Evolutionary conservation across 2,888 invertebrate species (phyloP).

Genomic region (Chorisops tibialis): DNA sequence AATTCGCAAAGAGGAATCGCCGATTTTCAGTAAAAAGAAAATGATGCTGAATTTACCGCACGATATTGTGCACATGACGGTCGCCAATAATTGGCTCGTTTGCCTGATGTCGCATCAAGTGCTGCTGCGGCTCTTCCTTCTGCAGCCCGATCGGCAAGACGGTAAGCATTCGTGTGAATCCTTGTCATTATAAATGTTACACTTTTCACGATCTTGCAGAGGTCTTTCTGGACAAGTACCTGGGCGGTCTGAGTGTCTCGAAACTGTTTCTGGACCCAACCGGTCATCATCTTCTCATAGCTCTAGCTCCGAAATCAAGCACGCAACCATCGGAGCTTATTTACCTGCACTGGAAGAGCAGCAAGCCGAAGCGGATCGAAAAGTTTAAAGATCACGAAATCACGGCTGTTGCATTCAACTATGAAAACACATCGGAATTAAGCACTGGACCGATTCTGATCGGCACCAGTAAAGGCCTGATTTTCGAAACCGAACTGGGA

Average conservation of each 20-base stretch:
- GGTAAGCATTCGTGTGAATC: constrained; percentile 61
- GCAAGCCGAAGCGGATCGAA: constrained; percentile 65
- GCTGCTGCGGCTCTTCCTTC: constrained; percentile 76
- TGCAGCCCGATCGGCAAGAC: constrained; percentile 72
- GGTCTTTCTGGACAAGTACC: constrained; percentile 46
- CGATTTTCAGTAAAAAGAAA: constrained; percentile 83
- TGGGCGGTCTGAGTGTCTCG: constrained; percentile 45
- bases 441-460: constrained; percentile 81
- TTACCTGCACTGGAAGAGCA: constrained; percentile 73
- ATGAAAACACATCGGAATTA: constrained; percentile 63
- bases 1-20: constrained; percentile 67
- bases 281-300: constrained; percentile 78
- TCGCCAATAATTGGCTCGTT: constrained; percentile 77
- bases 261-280: constrained; percentile 68
- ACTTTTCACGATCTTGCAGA: constrained; percentile 40
- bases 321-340: constrained; percentile 66
- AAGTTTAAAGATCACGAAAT: constrained; percentile 66
- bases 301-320: constrained; percentile 58
- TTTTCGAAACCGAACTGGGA: constrained; percentile 85
- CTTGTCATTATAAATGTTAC: too few relatives aligned
- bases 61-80: constrained; percentile 74
- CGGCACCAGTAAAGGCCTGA: constrained; percentile 85
- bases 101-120: constrained; percentile 80
- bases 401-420: constrained; percentile 89
- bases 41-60: constrained; percentile 77